Conservation (phyloP, 2,797 vertebrate genomes). For the Rhynchonycteris naso region DNA sequence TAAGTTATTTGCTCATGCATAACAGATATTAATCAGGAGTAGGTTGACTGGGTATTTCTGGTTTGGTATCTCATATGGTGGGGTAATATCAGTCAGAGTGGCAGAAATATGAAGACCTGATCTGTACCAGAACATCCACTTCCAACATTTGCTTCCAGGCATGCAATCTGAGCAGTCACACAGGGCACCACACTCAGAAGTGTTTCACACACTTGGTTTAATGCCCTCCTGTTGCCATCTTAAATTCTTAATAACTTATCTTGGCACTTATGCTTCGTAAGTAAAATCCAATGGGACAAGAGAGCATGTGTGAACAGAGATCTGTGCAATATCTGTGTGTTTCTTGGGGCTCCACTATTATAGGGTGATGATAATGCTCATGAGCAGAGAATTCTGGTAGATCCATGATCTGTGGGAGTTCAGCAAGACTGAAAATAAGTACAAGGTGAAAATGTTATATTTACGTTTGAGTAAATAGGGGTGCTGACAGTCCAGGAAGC, state of each 20-base stretch:
- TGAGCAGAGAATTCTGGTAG: background rate
- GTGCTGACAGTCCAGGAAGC: background rate
- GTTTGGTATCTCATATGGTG: background rate
- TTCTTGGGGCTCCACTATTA: background rate
- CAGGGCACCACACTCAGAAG: background rate
- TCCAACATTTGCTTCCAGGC: background rate
- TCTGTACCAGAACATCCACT: background rate
- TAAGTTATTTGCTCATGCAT: background rate
- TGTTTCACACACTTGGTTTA: background rate
- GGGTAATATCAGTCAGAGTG: background rate
- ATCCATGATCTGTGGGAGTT: background rate
- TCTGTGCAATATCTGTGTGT: background rate
- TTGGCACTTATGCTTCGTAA: background rate
- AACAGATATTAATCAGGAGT: background rate
- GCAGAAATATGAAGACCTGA: background rate
- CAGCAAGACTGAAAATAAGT: background rate
- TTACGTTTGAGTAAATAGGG: background rate
- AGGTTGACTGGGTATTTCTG: background rate
- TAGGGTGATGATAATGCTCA: background rate
- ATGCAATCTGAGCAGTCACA: background rate
- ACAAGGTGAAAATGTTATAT: background rate
- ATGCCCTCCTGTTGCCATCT: background rate
- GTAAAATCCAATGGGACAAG: background rate
- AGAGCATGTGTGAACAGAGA: background rate
- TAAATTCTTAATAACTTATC: background rate